A percentile compares a stretch with the other conserved stretches of the same genome.
Evolutionary conservation across 2,797 vertebrate genomes (phyloP).

Genomic region (Sebastes flavidus): DNA sequence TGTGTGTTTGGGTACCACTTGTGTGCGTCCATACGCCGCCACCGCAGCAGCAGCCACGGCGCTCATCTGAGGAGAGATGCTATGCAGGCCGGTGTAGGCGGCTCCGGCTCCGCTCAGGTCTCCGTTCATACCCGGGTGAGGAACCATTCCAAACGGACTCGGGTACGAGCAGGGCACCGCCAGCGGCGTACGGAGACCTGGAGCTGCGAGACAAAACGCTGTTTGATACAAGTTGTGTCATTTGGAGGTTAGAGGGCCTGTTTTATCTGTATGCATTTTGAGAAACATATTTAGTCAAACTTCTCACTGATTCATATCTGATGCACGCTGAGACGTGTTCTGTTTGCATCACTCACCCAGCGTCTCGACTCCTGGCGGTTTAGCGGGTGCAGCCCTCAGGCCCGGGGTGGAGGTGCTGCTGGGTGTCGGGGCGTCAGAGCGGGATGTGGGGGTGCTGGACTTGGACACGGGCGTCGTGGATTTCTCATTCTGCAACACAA

Average conservation of each 20-base stretch:
- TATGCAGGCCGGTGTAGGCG: conserved; percentile 90
- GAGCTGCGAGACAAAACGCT: conserved; percentile 64
- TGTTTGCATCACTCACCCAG: conserved; percentile 79
- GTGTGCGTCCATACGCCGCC: conserved; percentile 89
- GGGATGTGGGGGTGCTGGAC: conserved; percentile 93
- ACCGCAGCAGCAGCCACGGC: conserved; percentile 87
- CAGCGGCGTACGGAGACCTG: conserved; percentile 90
- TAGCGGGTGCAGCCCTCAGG: conserved; percentile 86
- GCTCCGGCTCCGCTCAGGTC: conserved; percentile 88
- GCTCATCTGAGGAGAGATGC: conserved; percentile 93
- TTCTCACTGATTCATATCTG: too few species aligned
- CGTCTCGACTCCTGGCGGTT: conserved; percentile 87
- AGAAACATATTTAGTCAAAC: not conserved
- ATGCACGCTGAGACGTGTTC: not conserved
- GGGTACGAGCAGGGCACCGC: conserved; percentile 91
- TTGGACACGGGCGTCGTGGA: conserved; percentile 94
- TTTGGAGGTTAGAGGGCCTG: not conserved
- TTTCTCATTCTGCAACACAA: conserved; percentile 88
- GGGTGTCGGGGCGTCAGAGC: conserved; percentile 91
- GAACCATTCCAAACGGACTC: conserved; percentile 92
- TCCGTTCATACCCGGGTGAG: conserved; percentile 94
- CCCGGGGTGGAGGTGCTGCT: conserved; percentile 91
- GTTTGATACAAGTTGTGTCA: not conserved
- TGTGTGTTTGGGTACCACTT: conserved; percentile 86
- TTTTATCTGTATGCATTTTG: not conserved